Percentiles rank a stretch among this genome's conserved stretches.
Evolutionary conservation across 2,888 invertebrate species (phyloP).

Genomic region (Beris chalybata): DNA sequence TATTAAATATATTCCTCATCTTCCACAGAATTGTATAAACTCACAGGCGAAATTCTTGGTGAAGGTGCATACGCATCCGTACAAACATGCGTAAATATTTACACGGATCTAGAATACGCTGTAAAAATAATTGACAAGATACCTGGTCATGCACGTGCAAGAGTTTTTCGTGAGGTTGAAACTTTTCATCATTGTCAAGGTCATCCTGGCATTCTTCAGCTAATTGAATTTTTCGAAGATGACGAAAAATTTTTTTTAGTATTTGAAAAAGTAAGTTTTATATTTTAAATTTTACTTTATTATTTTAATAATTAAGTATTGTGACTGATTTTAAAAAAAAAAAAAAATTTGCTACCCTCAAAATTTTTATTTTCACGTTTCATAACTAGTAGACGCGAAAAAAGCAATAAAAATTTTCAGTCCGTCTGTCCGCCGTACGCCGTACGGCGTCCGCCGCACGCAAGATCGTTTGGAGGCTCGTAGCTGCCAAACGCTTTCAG

Average conservation of each 20-base stretch:
- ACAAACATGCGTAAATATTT: slow-evolving; percentile 87
- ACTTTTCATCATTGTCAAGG: slow-evolving; percentile 98
- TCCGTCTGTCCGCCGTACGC: no score
- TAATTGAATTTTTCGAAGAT: slow-evolving; percentile 97
- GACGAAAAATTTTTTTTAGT: slow-evolving; percentile 96
- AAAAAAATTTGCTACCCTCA: no score
- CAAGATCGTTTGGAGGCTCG: no score
- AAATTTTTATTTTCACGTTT: no score
- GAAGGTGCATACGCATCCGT: slow-evolving; percentile 97
- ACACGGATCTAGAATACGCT: slow-evolving; percentile 92
- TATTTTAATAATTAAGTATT: no score
- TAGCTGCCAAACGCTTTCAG: no score
- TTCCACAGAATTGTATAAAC: slow-evolving; percentile 82
- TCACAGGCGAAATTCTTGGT: slow-evolving; percentile 94
- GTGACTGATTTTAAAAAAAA: no score
- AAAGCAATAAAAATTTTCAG: no score
- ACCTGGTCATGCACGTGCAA: slow-evolving; percentile 88
- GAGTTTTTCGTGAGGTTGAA: slow-evolving; percentile 97
- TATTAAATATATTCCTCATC: slow-evolving; percentile 7
- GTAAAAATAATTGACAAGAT: slow-evolving; percentile 97
- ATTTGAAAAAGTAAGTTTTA: slow-evolving; percentile 86
- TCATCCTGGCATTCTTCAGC: slow-evolving; percentile 95
- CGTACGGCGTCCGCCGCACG: no score
- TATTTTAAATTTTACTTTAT: no score
- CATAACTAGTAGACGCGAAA: no score